A percentile compares a stretch with the other conserved stretches of the same genome.
These are phyloP conservation scores for Panagrolaimus sp. DNA, from an alignment of 1,140 invertebrate genomes.

Conservation along the genomic window DNA sequence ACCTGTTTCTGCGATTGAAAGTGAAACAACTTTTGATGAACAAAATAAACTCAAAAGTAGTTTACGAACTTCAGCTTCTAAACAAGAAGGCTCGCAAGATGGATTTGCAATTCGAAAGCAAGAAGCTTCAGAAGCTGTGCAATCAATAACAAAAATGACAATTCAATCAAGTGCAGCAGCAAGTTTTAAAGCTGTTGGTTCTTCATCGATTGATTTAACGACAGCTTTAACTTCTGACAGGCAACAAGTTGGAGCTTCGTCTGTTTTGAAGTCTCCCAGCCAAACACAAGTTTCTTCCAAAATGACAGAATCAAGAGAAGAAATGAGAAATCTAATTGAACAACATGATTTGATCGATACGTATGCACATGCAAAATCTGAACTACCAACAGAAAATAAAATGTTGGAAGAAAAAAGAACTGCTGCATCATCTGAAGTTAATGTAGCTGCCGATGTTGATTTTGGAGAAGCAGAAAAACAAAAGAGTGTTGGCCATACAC, in stretches of 20 bases:
- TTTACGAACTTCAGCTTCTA: not conserved
- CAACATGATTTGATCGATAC: not conserved
- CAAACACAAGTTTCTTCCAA: conserved; percentile 10
- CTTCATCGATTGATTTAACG: too few species aligned
- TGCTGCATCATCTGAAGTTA: too few species aligned
- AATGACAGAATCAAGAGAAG: not conserved
- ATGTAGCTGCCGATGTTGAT: too few species aligned
- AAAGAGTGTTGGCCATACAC: not conserved
- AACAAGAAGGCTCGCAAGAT: not conserved
- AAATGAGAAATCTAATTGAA: conserved; percentile 9
- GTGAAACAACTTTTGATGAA: not conserved
- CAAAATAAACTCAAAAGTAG: not conserved
- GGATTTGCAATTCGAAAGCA: conserved; percentile 5
- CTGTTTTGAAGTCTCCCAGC: too few species aligned
- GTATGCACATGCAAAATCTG: too few species aligned
- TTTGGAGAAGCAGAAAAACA: not conserved
- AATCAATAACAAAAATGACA: not conserved
- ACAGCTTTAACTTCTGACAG: too few species aligned
- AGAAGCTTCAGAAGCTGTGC: not conserved
- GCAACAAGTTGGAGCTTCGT: too few species aligned
- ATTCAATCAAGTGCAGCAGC: not conserved
- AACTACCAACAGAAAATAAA: too few species aligned
- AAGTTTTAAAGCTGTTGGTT: not conserved
- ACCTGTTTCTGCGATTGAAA: not conserved
- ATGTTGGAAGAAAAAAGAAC: too few species aligned